Evolutionary conservation across 1,140 invertebrate genomes (phyloP).

Genomic region (Drosophila navojoa): DNA sequence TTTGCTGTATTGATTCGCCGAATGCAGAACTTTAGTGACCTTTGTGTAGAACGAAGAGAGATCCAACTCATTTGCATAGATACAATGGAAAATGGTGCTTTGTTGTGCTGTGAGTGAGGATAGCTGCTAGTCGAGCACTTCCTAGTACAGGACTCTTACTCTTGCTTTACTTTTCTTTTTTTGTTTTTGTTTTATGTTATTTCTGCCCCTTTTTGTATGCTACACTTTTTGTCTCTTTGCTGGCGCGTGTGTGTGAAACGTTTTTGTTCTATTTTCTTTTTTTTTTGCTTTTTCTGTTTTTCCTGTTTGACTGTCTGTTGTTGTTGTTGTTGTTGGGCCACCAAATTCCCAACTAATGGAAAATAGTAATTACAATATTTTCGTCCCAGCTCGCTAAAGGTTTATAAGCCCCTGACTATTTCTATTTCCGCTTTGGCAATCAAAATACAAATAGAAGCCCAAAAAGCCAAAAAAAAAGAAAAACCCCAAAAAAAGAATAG

Average conservation of each 20-base stretch:
- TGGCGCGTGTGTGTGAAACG: slow-evolving; percentile 4
- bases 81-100: too few species aligned
- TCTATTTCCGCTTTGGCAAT: slow-evolving; percentile 1
- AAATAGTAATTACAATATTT: slow-evolving; percentile 81
- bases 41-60: too few species aligned
- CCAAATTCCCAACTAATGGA: slow-evolving; percentile 69
- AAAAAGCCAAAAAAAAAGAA: background rate
- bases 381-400: slow-evolving; percentile 25
- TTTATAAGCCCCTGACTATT: slow-evolving; percentile 23
- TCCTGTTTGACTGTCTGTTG: background rate
- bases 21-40: too few species aligned
- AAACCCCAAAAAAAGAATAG: background rate
- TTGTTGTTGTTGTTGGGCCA: slow-evolving; percentile 2
- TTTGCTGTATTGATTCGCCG: too few species aligned
- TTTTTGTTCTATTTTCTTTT: background rate
- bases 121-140: too few species aligned
- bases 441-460: background rate
- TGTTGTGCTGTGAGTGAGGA: too few species aligned
- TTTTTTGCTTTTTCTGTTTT: slow-evolving; percentile 9
- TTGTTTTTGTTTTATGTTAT: slow-evolving; percentile 8
- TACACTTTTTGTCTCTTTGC: slow-evolving; percentile 35
- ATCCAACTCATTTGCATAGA: too few species aligned
- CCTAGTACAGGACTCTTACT: background rate
- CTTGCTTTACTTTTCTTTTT: slow-evolving; percentile 4
- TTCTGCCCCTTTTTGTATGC: slow-evolving; percentile 40